Percentiles rank a stretch among this genome's conserved stretches.
phyloP scores from a whole-genome alignment of 1,140 invertebrate genomes.

The Temnothorax curvispinosus region DNA sequence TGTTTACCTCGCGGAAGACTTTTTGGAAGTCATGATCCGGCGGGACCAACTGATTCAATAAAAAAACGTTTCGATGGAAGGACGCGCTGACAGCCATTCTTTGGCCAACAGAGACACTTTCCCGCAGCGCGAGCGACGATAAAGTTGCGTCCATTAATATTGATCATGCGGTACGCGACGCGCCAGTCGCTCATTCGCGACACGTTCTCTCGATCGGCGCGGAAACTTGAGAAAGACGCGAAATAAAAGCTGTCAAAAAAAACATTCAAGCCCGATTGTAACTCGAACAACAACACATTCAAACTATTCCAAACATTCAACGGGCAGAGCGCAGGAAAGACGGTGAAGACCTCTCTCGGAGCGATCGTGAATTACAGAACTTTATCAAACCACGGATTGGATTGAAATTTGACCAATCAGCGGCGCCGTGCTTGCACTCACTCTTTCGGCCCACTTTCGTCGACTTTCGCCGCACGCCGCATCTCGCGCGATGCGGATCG shows the following conservation, averaged over 20 bases:
- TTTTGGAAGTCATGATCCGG: slow-evolving; percentile 79
- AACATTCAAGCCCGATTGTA: not conserved
- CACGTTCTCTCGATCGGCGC: not conserved
- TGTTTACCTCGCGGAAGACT: slow-evolving; percentile 78
- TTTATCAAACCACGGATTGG: no score
- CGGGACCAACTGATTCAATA: slow-evolving; percentile 74
- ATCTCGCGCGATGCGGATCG: no score
- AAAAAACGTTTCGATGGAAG: slow-evolving; percentile 76
- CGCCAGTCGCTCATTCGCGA: not conserved
- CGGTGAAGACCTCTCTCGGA: not conserved
- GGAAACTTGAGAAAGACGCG: not conserved
- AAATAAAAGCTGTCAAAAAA: not conserved
- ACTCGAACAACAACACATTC: no score
- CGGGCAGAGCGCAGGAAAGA: not conserved
- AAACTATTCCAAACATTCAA: not conserved
- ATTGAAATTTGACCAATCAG: no score
- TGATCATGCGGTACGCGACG: not conserved
- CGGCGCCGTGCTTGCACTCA: no score
- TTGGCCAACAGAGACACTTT: not conserved
- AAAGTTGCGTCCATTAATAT: not conserved
- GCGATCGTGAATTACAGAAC: not conserved
- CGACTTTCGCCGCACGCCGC: no score
- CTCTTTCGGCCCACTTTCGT: no score
- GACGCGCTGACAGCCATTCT: slow-evolving; percentile 63
- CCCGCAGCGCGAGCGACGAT: not conserved